A percentile compares a stretch with the other conserved stretches of the same genome.
phyloP scores from a whole-genome alignment of 2,888 invertebrate genomes.

The Monopis laevigella region DNA sequence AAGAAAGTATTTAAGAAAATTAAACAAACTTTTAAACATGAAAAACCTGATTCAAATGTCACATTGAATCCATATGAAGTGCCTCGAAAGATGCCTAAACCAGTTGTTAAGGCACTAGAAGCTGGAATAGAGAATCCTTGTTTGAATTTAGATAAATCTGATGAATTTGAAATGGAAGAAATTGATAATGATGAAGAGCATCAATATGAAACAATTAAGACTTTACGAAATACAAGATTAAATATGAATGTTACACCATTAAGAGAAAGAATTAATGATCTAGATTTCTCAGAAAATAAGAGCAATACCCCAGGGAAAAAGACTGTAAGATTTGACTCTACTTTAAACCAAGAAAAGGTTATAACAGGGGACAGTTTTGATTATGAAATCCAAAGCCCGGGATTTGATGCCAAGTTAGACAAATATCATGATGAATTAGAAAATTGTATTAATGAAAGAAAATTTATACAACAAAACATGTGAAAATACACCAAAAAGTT shows the following conservation, averaged over 20 bases:
- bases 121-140: constrained; percentile 55
- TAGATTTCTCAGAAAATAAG: constrained; percentile 38
- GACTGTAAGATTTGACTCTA: constrained; percentile 53
- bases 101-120: constrained; percentile 34
- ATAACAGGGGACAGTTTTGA: constrained; percentile 62
- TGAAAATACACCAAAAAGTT: constrained; percentile 21
- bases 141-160: constrained; percentile 50
- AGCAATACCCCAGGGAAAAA: constrained; percentile 50
- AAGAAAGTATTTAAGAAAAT: constrained; percentile 55
- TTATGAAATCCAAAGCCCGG: constrained; percentile 48
- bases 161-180: constrained; percentile 55
- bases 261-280: constrained; percentile 35
- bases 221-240: constrained; percentile 44
- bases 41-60: constrained; percentile 37
- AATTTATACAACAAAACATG: constrained; percentile 57
- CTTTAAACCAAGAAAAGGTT: constrained; percentile 52
- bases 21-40: constrained; percentile 51
- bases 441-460: constrained; percentile 60
- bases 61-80: constrained; percentile 59
- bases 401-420: constrained; percentile 54
- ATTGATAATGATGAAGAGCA: constrained; percentile 34
- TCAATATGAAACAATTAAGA: constrained; percentile 55
- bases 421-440: constrained; percentile 61
- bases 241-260: constrained; percentile 57
- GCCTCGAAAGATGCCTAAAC: constrained; percentile 43